Percentiles rank a stretch among this genome's conserved stretches.
These are phyloP conservation scores for Diarsia rubi DNA, from an alignment of 2,888 invertebrate species.

Conservation along the genomic window DNA sequence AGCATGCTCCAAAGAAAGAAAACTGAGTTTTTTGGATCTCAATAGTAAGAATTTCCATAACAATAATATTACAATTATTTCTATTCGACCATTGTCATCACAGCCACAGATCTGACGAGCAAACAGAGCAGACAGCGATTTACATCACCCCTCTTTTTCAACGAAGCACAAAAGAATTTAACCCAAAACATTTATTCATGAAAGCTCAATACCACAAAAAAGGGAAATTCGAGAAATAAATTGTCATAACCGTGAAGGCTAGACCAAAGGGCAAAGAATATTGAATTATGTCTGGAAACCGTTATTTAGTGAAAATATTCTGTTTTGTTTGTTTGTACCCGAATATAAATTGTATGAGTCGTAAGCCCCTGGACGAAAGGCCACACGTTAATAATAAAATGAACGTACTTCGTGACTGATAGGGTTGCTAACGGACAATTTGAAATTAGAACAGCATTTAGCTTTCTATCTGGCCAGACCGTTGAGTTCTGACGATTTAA, in stretches of 20 bases:
- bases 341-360: constrained; percentile 61
- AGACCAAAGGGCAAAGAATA: constrained; percentile 29
- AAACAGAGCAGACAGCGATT: neutral
- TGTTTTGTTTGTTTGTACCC: constrained; percentile 46
- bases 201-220: constrained; percentile 19
- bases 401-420: constrained; percentile 19
- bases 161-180: constrained; percentile 8
- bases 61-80: neutral
- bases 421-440: constrained; percentile 36
- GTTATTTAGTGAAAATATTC: constrained; percentile 50
- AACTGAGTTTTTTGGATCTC: neutral
- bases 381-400: constrained; percentile 61
- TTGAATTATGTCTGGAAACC: constrained; percentile 39
- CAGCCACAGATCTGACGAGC: neutral
- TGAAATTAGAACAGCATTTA: constrained; percentile 4
- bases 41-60: neutral
- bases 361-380: constrained; percentile 41
- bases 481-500: neutral
- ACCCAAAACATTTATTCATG: constrained; percentile 18
- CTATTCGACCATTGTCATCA: neutral
- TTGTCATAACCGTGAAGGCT: constrained; percentile 12
- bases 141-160: neutral
- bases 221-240: constrained; percentile 5
- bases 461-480: neutral
- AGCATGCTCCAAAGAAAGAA: neutral